phyloP scores from a whole-genome alignment of 53 echinoderm and acorn worm genomes.

The Actinopyga echinites region DNA sequence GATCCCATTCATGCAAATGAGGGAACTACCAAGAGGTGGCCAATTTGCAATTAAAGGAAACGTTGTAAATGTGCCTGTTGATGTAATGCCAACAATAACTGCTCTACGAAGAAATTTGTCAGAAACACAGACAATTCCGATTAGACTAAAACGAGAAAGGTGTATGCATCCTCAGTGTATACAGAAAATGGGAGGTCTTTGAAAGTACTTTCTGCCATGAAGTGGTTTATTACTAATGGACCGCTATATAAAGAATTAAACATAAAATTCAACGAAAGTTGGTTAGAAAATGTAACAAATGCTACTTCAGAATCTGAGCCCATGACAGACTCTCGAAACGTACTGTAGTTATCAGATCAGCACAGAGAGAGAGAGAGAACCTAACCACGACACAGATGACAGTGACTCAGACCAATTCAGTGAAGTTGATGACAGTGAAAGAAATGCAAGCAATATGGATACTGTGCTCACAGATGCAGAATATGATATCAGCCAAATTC shows the following conservation, averaged over 20 bases:
- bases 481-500: constrained; percentile 22
- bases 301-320: neutral
- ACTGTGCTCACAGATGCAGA: constrained; percentile 21
- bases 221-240: constrained; percentile 45
- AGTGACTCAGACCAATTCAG: neutral
- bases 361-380: neutral
- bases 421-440: neutral
- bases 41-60: constrained; percentile 54
- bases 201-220: constrained; percentile 43
- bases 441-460: constrained; percentile 10
- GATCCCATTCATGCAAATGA: constrained; percentile 66
- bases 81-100: constrained; percentile 46
- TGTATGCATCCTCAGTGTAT: neutral
- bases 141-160: constrained; percentile 46
- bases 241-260: constrained; percentile 33
- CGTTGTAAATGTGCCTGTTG: constrained; percentile 60
- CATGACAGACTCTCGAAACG: neutral
- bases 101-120: constrained; percentile 46
- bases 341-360: neutral
- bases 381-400: neutral
- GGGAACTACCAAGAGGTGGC: constrained; percentile 58
- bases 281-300: neutral
- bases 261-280: neutral
- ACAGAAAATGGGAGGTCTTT: constrained; percentile 48
- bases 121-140: constrained; percentile 43